Conservation (phyloP, 2,113 vertebrate species). For the Neodontobutis hainanensis region DNA sequence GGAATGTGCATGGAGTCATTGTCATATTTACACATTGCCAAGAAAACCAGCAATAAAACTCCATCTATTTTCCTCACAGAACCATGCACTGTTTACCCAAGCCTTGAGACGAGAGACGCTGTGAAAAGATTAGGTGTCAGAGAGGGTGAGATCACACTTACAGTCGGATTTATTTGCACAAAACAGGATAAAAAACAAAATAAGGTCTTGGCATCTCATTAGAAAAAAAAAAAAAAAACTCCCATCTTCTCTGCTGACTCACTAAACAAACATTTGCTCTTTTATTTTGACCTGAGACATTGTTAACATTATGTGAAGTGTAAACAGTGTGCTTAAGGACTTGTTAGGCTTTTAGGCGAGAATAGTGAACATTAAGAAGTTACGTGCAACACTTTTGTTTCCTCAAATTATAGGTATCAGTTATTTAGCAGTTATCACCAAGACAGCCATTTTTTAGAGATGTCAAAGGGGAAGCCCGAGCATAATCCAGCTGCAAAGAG, state of each 20-base stretch:
- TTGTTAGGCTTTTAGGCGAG: too few species aligned
- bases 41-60: conserved; percentile 36
- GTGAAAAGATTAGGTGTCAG: conserved; percentile 15
- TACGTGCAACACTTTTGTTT: too few species aligned
- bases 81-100: conserved; percentile 5
- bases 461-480: too few species aligned
- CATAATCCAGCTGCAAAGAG: too few species aligned
- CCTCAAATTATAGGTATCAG: too few species aligned
- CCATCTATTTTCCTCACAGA: conserved; percentile 18
- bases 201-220: neutral
- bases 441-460: too few species aligned
- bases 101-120: neutral
- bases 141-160: conserved; percentile 8
- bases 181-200: conserved; percentile 2
- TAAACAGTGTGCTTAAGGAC: too few species aligned
- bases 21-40: conserved; percentile 52
- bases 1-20: neutral
- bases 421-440: too few species aligned
- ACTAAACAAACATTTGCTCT: neutral
- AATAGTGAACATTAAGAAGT: too few species aligned
- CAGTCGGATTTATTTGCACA: neutral
- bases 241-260: neutral
- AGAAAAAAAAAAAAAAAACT: too few species aligned
- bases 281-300: too few species aligned
- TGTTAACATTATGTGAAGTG: too few species aligned